Evolutionary conservation across 2,888 invertebrate species (phyloP).

Genomic region (Epinotia brunnichana): DNA sequence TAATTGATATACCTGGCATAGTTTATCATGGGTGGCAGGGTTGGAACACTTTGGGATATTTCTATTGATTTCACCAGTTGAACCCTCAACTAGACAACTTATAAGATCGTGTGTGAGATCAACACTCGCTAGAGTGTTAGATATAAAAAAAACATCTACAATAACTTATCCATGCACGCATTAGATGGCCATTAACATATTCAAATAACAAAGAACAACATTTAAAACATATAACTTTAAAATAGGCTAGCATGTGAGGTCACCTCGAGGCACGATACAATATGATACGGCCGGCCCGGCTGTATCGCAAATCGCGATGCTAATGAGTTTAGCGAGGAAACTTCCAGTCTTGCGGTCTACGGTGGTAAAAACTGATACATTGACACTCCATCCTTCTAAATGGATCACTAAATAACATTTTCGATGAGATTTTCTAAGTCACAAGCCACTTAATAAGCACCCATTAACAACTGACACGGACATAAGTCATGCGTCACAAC

Average conservation of each 20-base stretch:
- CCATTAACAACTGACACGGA: conserved; percentile 38
- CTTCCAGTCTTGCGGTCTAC: neutral
- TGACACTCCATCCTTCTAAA: too few species aligned
- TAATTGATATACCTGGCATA: too few species aligned
- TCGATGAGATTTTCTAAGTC: conserved; percentile 7
- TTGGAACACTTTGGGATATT: too few species aligned
- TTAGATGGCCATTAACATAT: neutral
- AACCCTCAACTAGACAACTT: too few species aligned
- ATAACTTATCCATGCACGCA: neutral
- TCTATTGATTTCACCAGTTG: too few species aligned
- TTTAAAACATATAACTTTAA: neutral
- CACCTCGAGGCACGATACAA: neutral
- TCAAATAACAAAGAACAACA: too few species aligned
- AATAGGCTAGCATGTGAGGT: neutral
- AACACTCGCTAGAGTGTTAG: too few species aligned
- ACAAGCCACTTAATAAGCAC: conserved; percentile 34
- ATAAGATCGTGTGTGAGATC: too few species aligned
- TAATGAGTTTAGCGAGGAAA: neutral
- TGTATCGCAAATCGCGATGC: neutral
- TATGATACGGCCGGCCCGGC: too few species aligned
- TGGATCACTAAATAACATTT: neutral
- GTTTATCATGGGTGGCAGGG: too few species aligned
- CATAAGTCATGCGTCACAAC: conserved; percentile 55
- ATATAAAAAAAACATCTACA: neutral
- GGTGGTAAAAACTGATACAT: neutral